These are phyloP conservation scores for Leptinotarsa defecta DNA, from an alignment of 1,140 invertebrate species.

Conservation along the genomic window DNA sequence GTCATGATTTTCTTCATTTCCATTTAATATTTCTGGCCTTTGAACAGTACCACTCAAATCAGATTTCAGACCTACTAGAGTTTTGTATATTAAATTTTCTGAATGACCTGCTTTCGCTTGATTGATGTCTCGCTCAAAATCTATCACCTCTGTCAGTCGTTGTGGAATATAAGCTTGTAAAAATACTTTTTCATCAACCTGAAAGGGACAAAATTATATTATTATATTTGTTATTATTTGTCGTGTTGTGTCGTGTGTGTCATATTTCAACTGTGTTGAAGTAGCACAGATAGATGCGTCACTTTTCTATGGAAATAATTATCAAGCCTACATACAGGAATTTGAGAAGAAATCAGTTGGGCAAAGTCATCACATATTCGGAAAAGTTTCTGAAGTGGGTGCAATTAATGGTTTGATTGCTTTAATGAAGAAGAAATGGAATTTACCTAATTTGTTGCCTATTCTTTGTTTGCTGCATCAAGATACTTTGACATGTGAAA, in stretches of 20 bases:
- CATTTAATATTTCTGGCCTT: constrained; percentile 62
- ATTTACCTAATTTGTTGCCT: no score
- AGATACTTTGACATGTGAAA: no score
- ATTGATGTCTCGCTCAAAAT: constrained; percentile 88
- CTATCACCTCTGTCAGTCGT: constrained; percentile 87
- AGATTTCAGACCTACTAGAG: constrained; percentile 79
- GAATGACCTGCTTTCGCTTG: constrained; percentile 76
- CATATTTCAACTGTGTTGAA: not conserved
- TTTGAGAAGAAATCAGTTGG: no score
- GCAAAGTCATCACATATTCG: no score
- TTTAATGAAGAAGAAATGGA: no score
- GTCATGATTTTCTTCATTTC: constrained; percentile 56
- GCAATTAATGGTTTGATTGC: no score
- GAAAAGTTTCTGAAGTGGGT: no score
- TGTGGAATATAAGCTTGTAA: constrained; percentile 94
- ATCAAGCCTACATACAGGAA: no score
- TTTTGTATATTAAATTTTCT: constrained; percentile 80
- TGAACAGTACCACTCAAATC: constrained; percentile 75
- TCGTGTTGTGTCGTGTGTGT: no score
- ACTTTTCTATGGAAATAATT: no score
- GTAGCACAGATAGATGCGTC: not conserved
- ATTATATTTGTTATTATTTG: constrained; percentile 3
- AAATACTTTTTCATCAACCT: constrained; percentile 86
- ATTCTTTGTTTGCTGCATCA: no score
- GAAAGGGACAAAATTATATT: constrained; percentile 26